Evolutionary conservation across 2,888 invertebrate genomes (phyloP), one percentile per base, ranked within the genome.

Genomic region (Nomada fucata): DNA sequence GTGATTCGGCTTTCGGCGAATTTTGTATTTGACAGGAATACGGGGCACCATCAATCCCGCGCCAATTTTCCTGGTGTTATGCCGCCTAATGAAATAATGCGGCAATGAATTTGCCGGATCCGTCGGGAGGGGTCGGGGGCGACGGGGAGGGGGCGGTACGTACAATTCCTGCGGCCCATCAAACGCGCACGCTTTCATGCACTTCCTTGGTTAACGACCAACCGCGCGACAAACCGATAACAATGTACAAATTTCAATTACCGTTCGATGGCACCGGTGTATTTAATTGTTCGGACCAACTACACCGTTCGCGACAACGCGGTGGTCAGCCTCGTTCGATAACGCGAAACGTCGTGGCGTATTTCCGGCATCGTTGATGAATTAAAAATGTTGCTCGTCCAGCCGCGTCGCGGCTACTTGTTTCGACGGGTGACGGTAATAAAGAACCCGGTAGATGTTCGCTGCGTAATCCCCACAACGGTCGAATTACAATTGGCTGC

Each of bases 181-280:
- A 67, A 80, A 71, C 79, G 72, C 61, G 63, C 53, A 47, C 53
- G 69, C 60, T 60, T 18, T 47, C 79, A 57, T 59, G 11, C 52
- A 20, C 50, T 65, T 47, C 64, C 70, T 67, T 71, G 79, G 79
- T 75, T 60, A 69, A 74, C 82, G 82, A 70, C 52, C 82, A 44
- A 75, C 82, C 82, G 47, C 82, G 74, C 82, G 82, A 70, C 75
- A 81, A 82, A 75, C 82, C 82, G 75, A 81, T 82, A 82, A 82
- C 75, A 82, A 81, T 70, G 82, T 70, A 81, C 81, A 82, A 82
- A 82, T 82, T 82, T 81, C 81, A 81, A 82, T 82, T 82, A 82
- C 65, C 72, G 63, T 68, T 74, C 67, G 79, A 69, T 59, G 68
- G 55, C 42, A 29, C n/a, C 53, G 29, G 42, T 20, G 67, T 23